Evolutionary conservation across 1,140 invertebrate species (phyloP), one percentile per base, ranked within the genome.

Genomic region (Leptinotarsa texana): DNA sequence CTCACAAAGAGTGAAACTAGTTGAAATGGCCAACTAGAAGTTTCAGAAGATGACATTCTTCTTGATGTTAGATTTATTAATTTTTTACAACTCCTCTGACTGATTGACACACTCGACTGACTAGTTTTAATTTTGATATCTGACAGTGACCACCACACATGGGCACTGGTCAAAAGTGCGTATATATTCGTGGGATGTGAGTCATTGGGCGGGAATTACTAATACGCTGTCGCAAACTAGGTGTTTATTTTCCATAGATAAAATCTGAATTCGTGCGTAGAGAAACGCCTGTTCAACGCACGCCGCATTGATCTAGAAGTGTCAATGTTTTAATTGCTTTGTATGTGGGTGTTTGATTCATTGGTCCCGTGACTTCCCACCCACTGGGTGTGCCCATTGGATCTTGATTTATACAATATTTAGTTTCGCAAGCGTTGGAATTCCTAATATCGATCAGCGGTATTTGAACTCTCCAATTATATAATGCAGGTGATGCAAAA

Each of bases 271-370:
- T 57, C 51, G 51, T 57, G 51, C 51, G 51, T 57, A 57, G 51
- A 57, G 51, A 57, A 57, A 57, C 51, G 13, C 51, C n/a, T 57
- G 15, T 6, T n/a, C 6, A 57, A 57, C 51, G 51, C 51, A 15
- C 17, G 51, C 51, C 51, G 51, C 17, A 57, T 57, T 57, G 51
- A 57, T 57, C 51, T 57, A n/a, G 51, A 57, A 57, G 51, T 57
- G 51, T 57, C 51, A 57, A 57, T 57, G 51, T 57, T 57, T 57
- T 57, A 57, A 57, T 57, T 57, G 51, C 51, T 57, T 18, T 18
- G 17, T n/a, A 42, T 67, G 65, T 67, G 65, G 65, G 65, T 67
- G 65, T 67, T 27, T 67, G 65, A 67, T 67, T 67, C 65, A 67
- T 67, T 24, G 42, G 65, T 33, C 65, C 65, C 65, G 42, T 15